Evolutionary conservation across 2,888 invertebrate genomes (phyloP).

Genomic region (Cancer borealis): DNA sequence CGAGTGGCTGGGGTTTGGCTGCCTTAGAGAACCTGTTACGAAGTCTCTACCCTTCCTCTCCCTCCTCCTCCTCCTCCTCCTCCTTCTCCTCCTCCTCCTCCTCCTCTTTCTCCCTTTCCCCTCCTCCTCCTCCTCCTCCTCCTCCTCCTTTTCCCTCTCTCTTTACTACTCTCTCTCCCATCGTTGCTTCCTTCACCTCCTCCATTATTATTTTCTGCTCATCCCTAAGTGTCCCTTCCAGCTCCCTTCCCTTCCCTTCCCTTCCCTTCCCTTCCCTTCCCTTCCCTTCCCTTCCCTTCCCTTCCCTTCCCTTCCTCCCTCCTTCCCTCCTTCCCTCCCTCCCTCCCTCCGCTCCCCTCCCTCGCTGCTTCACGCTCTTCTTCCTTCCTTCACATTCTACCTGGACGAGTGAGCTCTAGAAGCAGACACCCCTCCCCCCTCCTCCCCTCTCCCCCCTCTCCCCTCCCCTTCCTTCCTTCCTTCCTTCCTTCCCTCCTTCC

Average conservation of each 20-base stretch:
- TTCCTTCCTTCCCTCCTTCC: too few relatives aligned
- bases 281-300: neutral
- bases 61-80: too few relatives aligned
- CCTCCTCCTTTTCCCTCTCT: too few relatives aligned
- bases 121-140: neutral
- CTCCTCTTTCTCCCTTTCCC: too few relatives aligned
- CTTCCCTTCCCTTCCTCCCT: neutral
- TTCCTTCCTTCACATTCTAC: neutral
- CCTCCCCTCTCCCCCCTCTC: neutral
- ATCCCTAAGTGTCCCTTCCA: neutral
- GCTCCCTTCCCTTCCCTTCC: neutral
- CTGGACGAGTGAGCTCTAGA: too few relatives aligned
- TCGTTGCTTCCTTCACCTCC: neutral
- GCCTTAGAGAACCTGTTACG: constrained; percentile 13
- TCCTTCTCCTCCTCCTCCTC: too few relatives aligned
- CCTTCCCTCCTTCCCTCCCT: neutral
- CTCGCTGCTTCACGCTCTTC: neutral
- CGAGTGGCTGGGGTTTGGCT: constrained; percentile 32
- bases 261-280: neutral
- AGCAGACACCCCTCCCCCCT: neutral
- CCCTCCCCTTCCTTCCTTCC: neutral
- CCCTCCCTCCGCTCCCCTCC: neutral
- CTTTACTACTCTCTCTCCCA: too few relatives aligned
- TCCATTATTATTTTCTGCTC: neutral
- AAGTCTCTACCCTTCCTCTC: too few relatives aligned